Conservation (phyloP, 2,113 vertebrate genomes). For the Tenebrosternarchus preto region DNA sequence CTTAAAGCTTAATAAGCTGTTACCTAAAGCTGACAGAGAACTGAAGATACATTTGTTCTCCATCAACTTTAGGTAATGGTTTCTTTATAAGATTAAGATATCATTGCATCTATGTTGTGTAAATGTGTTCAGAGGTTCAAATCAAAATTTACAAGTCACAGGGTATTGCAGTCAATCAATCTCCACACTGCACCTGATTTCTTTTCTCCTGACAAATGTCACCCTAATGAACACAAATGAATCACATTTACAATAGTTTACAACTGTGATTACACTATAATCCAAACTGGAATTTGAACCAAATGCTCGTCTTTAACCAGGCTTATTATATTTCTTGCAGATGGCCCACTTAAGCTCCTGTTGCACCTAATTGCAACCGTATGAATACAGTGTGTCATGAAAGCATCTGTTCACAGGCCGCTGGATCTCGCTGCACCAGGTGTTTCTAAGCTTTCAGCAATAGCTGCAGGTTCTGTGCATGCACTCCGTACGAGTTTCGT, state of each 20-base stretch:
- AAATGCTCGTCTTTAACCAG: slow-evolving; percentile 48
- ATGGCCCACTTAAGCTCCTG: slow-evolving; percentile 55
- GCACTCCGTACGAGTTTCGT: neutral
- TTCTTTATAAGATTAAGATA: too few relatives aligned
- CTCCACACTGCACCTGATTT: neutral
- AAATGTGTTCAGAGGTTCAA: neutral
- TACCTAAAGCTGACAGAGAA: too few relatives aligned
- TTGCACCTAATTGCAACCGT: slow-evolving; percentile 56
- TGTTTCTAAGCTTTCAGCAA: slow-evolving; percentile 25
- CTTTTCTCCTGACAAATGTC: slow-evolving; percentile 23
- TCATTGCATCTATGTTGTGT: too few relatives aligned
- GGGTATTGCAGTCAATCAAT: neutral
- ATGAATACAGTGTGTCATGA: slow-evolving; percentile 53
- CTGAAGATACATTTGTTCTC: too few relatives aligned
- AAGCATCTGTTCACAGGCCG: slow-evolving; percentile 44
- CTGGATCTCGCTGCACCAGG: slow-evolving; percentile 21
- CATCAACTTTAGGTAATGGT: too few relatives aligned
- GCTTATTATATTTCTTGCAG: slow-evolving; percentile 55
- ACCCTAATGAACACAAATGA: slow-evolving; percentile 54
- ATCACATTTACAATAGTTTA: slow-evolving; percentile 55
- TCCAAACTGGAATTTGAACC: slow-evolving; percentile 52
- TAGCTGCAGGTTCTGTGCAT: neutral
- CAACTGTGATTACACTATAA: slow-evolving; percentile 54
- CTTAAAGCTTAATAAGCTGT: neutral
- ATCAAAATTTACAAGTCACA: slow-evolving; percentile 1